Percentiles rank a stretch among this genome's conserved stretches.
These are phyloP conservation scores for Blera fallax DNA, from an alignment of 2,888 invertebrate genomes.

Conservation along the genomic window DNA sequence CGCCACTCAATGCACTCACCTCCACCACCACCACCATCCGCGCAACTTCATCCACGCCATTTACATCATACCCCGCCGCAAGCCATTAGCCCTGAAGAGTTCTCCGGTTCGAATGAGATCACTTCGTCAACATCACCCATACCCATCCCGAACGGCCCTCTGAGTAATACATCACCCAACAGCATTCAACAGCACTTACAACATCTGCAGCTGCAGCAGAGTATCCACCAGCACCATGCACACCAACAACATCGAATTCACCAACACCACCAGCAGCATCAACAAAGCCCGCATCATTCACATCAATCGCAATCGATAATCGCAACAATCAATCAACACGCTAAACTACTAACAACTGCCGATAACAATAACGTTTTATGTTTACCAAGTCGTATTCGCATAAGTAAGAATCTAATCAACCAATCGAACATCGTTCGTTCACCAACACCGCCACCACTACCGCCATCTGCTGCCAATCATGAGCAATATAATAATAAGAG, in stretches of 20 bases:
- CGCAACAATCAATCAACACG: constrained; percentile 80
- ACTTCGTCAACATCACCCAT: constrained; percentile 86
- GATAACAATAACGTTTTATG: constrained; percentile 75
- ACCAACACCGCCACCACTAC: constrained; percentile 76
- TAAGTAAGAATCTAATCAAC: constrained; percentile 80
- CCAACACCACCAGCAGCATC: constrained; percentile 53
- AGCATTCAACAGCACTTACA: constrained; percentile 71
- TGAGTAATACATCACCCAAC: constrained; percentile 65
- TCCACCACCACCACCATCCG: constrained; percentile 60
- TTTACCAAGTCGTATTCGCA: constrained; percentile 80
- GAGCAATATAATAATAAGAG: constrained; percentile 71
- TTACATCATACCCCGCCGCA: constrained; percentile 72
- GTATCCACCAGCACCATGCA: constrained; percentile 55
- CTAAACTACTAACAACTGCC: constrained; percentile 78
- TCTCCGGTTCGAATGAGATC: constrained; percentile 85
- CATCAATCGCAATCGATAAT: constrained; percentile 76
- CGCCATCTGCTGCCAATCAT: constrained; percentile 74
- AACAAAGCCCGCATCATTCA: constrained; percentile 37
- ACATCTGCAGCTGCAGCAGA: constrained; percentile 70
- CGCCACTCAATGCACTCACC: constrained; percentile 75
- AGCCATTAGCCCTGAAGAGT: constrained; percentile 81
- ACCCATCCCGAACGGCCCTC: constrained; percentile 72
- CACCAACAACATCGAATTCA: constrained; percentile 62
- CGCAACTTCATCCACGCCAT: constrained; percentile 63
- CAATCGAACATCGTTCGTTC: constrained; percentile 76